Conservation (phyloP, 2,888 invertebrate genomes). For the Meta bourneti region DNA sequence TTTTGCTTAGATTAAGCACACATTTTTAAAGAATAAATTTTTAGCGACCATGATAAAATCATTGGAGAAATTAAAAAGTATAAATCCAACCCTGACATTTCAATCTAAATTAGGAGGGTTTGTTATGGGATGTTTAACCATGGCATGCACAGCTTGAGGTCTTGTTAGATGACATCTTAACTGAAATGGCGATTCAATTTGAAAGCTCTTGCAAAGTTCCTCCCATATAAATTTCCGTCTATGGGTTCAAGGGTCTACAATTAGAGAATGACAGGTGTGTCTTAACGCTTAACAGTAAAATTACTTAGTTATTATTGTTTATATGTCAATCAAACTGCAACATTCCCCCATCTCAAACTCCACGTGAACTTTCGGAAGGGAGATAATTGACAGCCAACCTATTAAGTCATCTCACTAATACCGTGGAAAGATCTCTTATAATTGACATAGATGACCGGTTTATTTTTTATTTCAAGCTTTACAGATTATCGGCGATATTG, state of each 20-base stretch:
- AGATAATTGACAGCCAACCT: conserved; percentile 32
- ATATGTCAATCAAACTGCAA: conserved; percentile 51
- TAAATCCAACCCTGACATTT: no score
- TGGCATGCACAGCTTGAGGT: not conserved
- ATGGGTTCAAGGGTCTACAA: not conserved
- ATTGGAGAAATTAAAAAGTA: no score
- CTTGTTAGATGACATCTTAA: not conserved
- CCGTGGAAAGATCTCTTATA: not conserved
- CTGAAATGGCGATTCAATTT: not conserved
- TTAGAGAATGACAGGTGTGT: conserved; percentile 38
- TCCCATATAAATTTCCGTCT: not conserved
- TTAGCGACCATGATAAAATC: no score
- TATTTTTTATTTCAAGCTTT: no score
- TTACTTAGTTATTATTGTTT: conserved; percentile 60
- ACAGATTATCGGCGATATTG: no score
- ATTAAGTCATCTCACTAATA: conserved; percentile 24
- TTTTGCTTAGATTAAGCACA: no score
- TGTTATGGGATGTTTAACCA: not conserved
- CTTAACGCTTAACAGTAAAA: conserved; percentile 55
- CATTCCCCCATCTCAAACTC: not conserved
- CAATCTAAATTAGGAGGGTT: no score
- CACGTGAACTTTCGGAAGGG: conserved; percentile 10
- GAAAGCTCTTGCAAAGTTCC: not conserved
- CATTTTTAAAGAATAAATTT: no score
- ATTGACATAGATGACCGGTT: no score